Base-by-base conservation (phyloP, 2,888 invertebrate species). In the Nemapogon koenigi region DNA sequence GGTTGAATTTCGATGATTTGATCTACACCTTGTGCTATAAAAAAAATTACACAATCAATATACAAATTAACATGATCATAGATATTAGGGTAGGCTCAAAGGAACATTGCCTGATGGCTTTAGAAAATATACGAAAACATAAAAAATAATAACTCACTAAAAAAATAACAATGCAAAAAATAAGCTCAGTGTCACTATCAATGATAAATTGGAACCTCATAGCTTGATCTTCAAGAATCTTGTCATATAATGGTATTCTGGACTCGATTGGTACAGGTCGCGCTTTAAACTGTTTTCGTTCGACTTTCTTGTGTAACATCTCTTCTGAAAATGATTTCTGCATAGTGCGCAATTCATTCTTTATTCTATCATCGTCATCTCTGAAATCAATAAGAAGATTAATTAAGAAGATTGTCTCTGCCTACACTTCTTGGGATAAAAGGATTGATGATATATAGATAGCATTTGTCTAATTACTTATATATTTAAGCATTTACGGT, bases 161-260 rank as follows among this genome's bases (percentile, higher is more conserved):
- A 16, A 32, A 11, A 39, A n/a, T 17, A 35, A 36, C 11, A 19
- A 8, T 25, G n/a, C 1, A 6, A 38, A 41, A 38, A 41, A 19
- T 27, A 11, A 37, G 22, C 27, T n/a, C 52, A 42, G 48, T 48
- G 19, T n/a, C 8, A 15, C n/a, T n/a, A n/a, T n/a, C n/a, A n/a
- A n/a, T n/a, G n/a, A 13, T 13, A 14, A 18, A 19, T 39, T 43
- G 41, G 48, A 63, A 87, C 88, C 87, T 84, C 73, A 83, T 82
- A 55, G 88, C 86, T 61, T 88, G 87, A 43, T 88, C 87, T 45
- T 84, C 85, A 51, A 88, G 68, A 43, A 89, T 83, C 70, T 87
- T 86, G 52, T 89, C 84, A 49, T 86, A 89, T 11, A 89, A 71
- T 1, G 86, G 88, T 42, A 89, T 83, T 49, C 85, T 81, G 0